Evolutionary conservation across 2,888 invertebrate genomes (phyloP), one percentile per base, ranked within the genome.

Genomic region (Temnothorax rugatulus): DNA sequence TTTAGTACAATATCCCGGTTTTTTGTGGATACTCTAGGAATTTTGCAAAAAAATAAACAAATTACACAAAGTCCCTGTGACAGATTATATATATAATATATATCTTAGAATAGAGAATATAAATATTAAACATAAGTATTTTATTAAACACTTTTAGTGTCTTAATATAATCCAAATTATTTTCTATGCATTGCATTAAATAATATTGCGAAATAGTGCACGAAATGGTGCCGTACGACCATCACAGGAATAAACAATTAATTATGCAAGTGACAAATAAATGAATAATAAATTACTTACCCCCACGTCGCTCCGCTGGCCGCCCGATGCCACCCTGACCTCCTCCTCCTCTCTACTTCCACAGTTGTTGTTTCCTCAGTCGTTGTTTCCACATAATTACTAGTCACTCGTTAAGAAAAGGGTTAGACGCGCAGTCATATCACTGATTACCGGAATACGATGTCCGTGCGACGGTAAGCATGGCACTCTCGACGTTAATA

Each of bases 181-280:
- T 64, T 21, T 64, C 21, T 41, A 41, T 21, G 13, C 41, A 64
- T 41, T 18, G 9, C 4, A 61, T 61, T 29, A 61, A 61, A 61
- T 9, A 59, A 18, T 34, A 18, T 5, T 29, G 9, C 34, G 2
- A 34, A 61, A 34, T 34, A 4, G 21, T 29, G 29, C 29, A 29
- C 29, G 9, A 11, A 63, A 63, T 38, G 11, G 11, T n/a, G n/a
- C 38, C 21, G n/a, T n/a, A 54, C 4, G 54, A 13, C 9, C 1
- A 2, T 63, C 21, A 13, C 21, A 15, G 21, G 2, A 21, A 21
- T 3, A 41, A 64, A 41, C 15, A 41, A 64, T 64, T 21, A 64
- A 64, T 63, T 63, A 57, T 61, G 41, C 41, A 64, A 64, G 9
- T 41, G 41, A 38, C 11, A 38, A 34, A 38, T n/a, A 63, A 63